Base-by-base conservation (phyloP, 2,888 invertebrate genomes). In the Cyrtodaria siliqua region DNA sequence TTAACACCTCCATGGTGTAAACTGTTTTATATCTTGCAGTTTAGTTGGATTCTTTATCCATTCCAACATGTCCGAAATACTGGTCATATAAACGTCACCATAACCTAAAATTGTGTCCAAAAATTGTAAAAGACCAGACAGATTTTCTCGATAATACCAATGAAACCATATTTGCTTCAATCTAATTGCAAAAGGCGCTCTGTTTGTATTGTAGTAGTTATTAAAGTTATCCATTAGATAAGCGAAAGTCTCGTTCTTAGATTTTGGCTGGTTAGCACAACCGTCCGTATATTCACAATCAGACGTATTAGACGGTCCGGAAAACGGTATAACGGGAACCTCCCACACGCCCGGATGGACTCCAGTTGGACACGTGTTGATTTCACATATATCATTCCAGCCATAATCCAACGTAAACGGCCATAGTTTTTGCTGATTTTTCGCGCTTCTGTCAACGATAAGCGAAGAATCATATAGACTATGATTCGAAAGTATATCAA, bases 191-290 rank as follows among this genome's bases (percentile, higher is more conserved):
- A 84, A 86, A 1, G 86, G 86, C 14, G 86, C 83, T 24, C 71
- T 75, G 38, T 81, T 84, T 26, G 67, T 66, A 61, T 71, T 75
- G 40, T 84, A 86, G 72, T 84, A 81, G 26, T 47, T 38, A 53
- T 85, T 82, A 91, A 97, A 97, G 93, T 97, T 97, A 79, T 95
- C 94, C 53, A 94, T 90, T 85, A 96, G 94, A 92, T 95, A 95
- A 4, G 84, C 68, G n/a, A 79, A 55, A 6, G 88, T 86, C 47
- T 86, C 79, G 20, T 80, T 49, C 26, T 72, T 75, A 26, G 77
- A 76, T 8, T 24, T 42, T 8, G 84, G 86, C 49, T 80, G 84
- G 8, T 18, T 68, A 2, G 77, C 64, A 60, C 90, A 90, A 3
- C 71, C 78, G 38, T 90, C 90, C 6, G 82, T 83, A 73, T 87